phyloP scores from a whole-genome alignment of 2,797 vertebrate species.

The Zenarchopterus dispar region DNA sequence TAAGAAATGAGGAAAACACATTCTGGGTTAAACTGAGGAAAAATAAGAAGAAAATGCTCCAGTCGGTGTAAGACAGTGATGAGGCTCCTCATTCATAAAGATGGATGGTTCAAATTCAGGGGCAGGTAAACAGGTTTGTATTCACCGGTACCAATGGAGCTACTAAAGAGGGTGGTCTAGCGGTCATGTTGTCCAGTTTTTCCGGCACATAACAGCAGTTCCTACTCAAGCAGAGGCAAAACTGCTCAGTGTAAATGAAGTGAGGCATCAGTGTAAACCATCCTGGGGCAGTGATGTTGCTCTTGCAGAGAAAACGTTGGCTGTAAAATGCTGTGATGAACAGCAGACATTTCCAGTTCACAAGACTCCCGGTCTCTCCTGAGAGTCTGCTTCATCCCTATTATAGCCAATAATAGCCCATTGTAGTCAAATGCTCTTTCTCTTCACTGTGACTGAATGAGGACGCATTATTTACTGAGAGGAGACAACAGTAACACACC shows the following conservation, averaged over 20 bases:
- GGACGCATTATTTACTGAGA: conserved; percentile 88
- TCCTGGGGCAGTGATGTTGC: conserved; percentile 74
- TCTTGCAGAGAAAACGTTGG: conserved; percentile 76
- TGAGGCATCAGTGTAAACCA: conserved; percentile 79
- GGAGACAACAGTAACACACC: conserved; percentile 82
- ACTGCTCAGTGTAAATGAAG: conserved; percentile 79
- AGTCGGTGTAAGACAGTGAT: conserved; percentile 24
- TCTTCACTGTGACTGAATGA: conserved; percentile 88
- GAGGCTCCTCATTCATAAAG: conserved; percentile 49
- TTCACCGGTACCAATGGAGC: conserved; percentile 45
- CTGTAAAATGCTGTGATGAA: conserved; percentile 83
- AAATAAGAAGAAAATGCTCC: conserved; percentile 23
- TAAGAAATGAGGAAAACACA: conserved; percentile 19
- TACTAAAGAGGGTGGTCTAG: conserved; percentile 44
- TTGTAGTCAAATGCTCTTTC: conserved; percentile 91
- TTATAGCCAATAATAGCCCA: conserved; percentile 92
- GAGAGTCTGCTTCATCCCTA: conserved; percentile 89
- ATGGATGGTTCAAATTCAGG: conserved; percentile 49
- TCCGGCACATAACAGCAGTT: conserved; percentile 65
- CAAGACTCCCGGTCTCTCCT: conserved; percentile 85
- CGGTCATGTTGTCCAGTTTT: conserved; percentile 62
- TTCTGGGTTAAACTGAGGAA: background rate
- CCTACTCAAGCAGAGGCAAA: conserved; percentile 69
- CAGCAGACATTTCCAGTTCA: conserved; percentile 89
- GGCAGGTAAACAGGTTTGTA: conserved; percentile 19